Conservation (phyloP, 2,113 vertebrate genomes). For the Pyxicephalus adspersus region DNA sequence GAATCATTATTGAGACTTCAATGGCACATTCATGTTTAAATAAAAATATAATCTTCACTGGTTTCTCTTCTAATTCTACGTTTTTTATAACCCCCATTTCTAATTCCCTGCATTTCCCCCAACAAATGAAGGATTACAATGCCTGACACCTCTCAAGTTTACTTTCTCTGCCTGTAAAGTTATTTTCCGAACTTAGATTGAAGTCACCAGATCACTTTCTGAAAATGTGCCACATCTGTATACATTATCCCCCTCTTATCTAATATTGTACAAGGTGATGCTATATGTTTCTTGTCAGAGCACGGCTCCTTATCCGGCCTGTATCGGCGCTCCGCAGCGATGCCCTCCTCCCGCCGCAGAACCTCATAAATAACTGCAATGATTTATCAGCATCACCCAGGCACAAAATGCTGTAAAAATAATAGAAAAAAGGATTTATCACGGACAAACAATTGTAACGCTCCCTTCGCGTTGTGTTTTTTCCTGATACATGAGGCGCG, state of each 20-base stretch:
- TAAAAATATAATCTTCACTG: too few relatives aligned
- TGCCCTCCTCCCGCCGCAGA: neutral
- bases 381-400: slow-evolving; percentile 18
- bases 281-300: neutral
- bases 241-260: neutral
- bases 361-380: slow-evolving; percentile 7
- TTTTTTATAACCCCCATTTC: too few relatives aligned
- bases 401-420: slow-evolving; percentile 21
- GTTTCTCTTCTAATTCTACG: too few relatives aligned
- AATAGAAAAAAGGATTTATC: slow-evolving; percentile 35
- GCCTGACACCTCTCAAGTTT: too few relatives aligned
- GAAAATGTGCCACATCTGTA: neutral
- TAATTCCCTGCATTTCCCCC: too few relatives aligned
- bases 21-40: too few relatives aligned
- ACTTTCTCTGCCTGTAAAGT: too few relatives aligned
- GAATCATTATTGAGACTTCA: too few relatives aligned
- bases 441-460: neutral
- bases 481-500: slow-evolving; percentile 24
- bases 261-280: neutral
- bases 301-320: neutral
- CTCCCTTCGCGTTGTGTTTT: neutral
- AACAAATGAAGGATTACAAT: too few relatives aligned
- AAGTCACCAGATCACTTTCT: too few relatives aligned
- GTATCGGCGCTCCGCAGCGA: neutral
- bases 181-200: too few relatives aligned